A percentile compares a stretch with the other conserved stretches of the same genome.
Evolutionary conservation across 2,888 invertebrate genomes (phyloP).

Genomic region (Phlogophora meticulosa): DNA sequence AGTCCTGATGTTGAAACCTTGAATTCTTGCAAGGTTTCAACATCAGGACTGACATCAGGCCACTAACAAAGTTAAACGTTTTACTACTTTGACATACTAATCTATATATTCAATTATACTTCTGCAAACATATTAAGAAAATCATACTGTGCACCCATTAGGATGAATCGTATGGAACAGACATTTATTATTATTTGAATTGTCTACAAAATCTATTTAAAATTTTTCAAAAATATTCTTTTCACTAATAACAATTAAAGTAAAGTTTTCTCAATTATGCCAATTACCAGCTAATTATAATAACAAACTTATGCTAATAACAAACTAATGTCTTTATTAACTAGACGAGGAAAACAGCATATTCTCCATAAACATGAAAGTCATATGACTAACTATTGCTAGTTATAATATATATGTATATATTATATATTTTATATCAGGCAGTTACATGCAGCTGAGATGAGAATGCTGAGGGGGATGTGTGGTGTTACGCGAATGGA

Average conservation of each 20-base stretch:
- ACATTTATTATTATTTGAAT: constrained; percentile 9
- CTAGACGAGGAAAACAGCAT: constrained; percentile 39
- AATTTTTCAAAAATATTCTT: background rate
- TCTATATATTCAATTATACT: background rate
- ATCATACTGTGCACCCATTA: background rate
- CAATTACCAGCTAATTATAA: constrained; percentile 18
- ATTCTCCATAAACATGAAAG: background rate
- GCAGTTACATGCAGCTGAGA: no score
- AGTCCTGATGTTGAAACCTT: background rate
- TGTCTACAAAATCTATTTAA: background rate
- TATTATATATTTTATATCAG: no score
- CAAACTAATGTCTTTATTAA: constrained; percentile 1
- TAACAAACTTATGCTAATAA: constrained; percentile 16
- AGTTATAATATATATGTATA: no score
- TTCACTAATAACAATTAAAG: constrained; percentile 24
- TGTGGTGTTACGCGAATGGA: no score
- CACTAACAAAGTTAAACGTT: no score
- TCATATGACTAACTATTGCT: constrained; percentile 53
- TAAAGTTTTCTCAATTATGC: constrained; percentile 29
- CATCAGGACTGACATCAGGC: no score
- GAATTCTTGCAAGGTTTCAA: no score
- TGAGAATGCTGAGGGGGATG: no score
- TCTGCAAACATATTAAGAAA: background rate
- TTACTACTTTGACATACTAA: constrained; percentile 9
- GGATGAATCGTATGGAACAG: background rate